Percentiles rank a stretch among this genome's conserved stretches.
phyloP scores from a whole-genome alignment of 2,113 vertebrate genomes.

The Gallinago media region DNA sequence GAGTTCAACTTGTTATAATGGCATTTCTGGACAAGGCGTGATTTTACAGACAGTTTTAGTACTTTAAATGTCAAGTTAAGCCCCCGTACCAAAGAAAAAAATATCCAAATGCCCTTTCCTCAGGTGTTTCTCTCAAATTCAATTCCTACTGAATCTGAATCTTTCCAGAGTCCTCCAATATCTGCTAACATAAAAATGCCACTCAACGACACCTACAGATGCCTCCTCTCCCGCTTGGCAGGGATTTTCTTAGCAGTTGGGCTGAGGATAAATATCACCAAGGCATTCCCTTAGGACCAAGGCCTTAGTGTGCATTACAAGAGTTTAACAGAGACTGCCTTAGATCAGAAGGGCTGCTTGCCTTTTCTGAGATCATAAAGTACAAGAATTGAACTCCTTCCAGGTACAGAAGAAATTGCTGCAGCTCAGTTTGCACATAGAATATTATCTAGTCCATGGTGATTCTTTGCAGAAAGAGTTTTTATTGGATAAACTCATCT shows the following conservation, averaged over 20 bases:
- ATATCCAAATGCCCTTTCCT: background rate
- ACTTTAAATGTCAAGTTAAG: slow-evolving; percentile 37
- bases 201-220: slow-evolving; percentile 25
- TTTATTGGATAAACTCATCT: background rate
- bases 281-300: slow-evolving; percentile 24
- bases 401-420: background rate
- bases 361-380: background rate
- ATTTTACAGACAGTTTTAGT: slow-evolving; percentile 19
- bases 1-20: slow-evolving; percentile 2
- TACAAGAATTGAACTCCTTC: background rate
- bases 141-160: slow-evolving; percentile 10
- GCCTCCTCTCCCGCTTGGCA: slow-evolving; percentile 42
- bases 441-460: background rate
- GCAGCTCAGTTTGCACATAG: background rate
- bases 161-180: background rate
- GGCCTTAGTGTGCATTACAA: background rate
- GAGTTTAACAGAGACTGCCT: slow-evolving; percentile 8
- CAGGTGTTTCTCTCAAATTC: background rate
- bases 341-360: background rate
- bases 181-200: slow-evolving; percentile 23
- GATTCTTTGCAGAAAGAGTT: background rate
- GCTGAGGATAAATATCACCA: slow-evolving; percentile 58
- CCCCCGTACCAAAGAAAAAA: background rate
- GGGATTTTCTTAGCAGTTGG: background rate
- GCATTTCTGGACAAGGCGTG: background rate